Percentiles rank a stretch among this genome's conserved stretches.
These are phyloP conservation scores for Cyclophora albipunctata DNA, from an alignment of 2,888 invertebrate species.

Conservation along the genomic window DNA sequence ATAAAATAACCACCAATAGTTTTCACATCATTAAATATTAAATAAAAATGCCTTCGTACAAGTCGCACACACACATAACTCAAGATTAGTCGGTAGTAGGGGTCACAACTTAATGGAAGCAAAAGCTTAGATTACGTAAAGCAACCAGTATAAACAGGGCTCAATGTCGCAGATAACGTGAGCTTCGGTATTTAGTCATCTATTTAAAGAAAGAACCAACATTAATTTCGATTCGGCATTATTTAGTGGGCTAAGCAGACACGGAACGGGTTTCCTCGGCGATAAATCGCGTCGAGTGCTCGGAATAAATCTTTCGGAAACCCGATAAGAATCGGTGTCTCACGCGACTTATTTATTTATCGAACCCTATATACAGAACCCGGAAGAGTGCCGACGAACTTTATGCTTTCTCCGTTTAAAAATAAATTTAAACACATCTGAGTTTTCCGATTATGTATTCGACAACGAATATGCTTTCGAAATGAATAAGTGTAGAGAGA, in stretches of 20 bases:
- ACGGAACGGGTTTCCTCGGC: conserved; percentile 68
- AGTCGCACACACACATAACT: conserved; percentile 5
- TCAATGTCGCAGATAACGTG: conserved; percentile 61
- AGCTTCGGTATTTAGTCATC: conserved; percentile 67
- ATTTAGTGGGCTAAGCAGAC: conserved; percentile 70
- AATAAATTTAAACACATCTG: conserved; percentile 15
- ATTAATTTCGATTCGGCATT: conserved; percentile 66
- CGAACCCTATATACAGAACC: conserved; percentile 45
- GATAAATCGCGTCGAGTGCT: conserved; percentile 67
- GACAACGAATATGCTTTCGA: conserved; percentile 9
- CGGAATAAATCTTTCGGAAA: conserved; percentile 65
- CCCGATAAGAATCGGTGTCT: conserved; percentile 73
- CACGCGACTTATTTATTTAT: conserved; percentile 68
- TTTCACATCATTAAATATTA: no score
- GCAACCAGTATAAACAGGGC: conserved; percentile 54
- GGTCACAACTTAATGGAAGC: conserved; percentile 47
- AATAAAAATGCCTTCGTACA: no score
- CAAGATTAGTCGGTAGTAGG: conserved; percentile 25
- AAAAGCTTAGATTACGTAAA: conserved; percentile 62
- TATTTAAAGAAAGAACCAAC: conserved; percentile 69
- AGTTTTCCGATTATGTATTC: conserved; percentile 16
- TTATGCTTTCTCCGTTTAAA: conserved; percentile 45
- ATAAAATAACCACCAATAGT: conserved; percentile 3
- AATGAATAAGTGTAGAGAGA: conserved; percentile 2
- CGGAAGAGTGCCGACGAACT: conserved; percentile 53